Base-by-base conservation (phyloP, 2,888 invertebrate genomes). In the Girardia tigrina region DNA sequence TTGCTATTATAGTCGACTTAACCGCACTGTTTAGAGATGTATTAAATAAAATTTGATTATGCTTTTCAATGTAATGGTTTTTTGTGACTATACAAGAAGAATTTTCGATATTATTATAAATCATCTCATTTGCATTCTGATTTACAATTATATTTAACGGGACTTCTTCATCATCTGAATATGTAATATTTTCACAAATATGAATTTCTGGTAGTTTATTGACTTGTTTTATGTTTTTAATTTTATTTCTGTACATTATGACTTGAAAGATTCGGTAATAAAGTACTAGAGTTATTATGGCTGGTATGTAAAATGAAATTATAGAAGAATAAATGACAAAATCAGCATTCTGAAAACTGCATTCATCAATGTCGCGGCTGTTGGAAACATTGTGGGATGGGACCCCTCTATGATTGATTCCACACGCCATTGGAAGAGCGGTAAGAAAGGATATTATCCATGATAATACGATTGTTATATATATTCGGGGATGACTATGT, bases 221-320 rank as follows among this genome's bases (percentile, higher is more conserved):
- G n/a, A n/a, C 23, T 56, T 56, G 56, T 56, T 56, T 56, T 16
- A n/a, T 56, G 23, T 56, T 56, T 16, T 56, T 56, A 56, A 56
- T 56, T 56, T 56, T 56, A n/a, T 56, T 56, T 56, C 56, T 4
- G 23, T 56, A 56, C 20, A 83, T 80, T 28, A 86, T 80, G 80
- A 94, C 94, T 89, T 91, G 90, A 87, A 98, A 97, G 86, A 98
- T 97, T 86, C 89, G 91, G 87, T 91, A 94, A 86, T 97, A 97
- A 77, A 97, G 89, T 85, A 91, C 91, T 85, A 97, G 91, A 94
- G 98, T 97, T 83, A 95, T 91, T 83, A 94, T 90, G 84, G 82
- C 95, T 92, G 98, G 98, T 82, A 98, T 94, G 86, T 94, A 98
- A 88, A 98, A 98, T 81, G 97, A 97, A 79, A 92, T 92, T 80